Percentiles rank a stretch among this genome's conserved stretches.
These are phyloP conservation scores for Hucho hucho DNA, from an alignment of 2,113 vertebrate species.

Conservation along the genomic window DNA sequence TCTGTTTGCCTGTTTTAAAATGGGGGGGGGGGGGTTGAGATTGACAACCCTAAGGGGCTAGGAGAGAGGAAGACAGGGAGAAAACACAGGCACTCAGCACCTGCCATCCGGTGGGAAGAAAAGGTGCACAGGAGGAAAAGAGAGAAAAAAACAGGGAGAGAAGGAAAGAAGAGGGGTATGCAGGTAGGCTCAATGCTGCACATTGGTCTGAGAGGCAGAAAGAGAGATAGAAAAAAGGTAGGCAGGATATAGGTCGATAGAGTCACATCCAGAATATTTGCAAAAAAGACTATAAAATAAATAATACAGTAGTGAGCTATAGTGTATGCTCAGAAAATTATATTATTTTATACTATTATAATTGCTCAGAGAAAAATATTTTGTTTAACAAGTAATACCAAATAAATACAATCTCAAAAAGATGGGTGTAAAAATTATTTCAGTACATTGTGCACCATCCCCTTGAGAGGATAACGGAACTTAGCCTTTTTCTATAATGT, in stretches of 20 bases:
- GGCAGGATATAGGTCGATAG: constrained; percentile 39
- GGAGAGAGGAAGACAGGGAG: constrained; percentile 63
- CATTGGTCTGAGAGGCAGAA: constrained; percentile 8
- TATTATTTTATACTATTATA: too few species aligned
- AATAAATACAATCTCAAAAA: too few species aligned
- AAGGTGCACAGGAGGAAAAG: constrained; percentile 42
- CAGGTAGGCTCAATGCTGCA: background rate
- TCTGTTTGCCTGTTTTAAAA: constrained; percentile 73
- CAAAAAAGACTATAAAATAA: too few species aligned
- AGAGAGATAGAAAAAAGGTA: constrained; percentile 45
- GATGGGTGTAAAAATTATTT: too few species aligned
- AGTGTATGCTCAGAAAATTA: too few species aligned
- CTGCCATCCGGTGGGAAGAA: constrained; percentile 78
- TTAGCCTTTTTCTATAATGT: too few species aligned
- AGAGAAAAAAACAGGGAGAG: constrained; percentile 1
- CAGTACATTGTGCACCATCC: too few species aligned
- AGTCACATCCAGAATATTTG: too few species aligned
- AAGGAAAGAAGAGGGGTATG: constrained; percentile 16
- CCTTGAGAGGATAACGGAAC: too few species aligned
- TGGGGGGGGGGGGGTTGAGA: constrained; percentile 56
- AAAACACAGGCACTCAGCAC: constrained; percentile 78
- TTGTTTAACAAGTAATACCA: too few species aligned
- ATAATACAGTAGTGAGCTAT: constrained; percentile 29
- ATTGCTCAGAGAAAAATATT: too few species aligned
- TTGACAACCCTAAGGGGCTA: constrained; percentile 76